A percentile compares a stretch with the other conserved stretches of the same genome.
Conservation (phyloP, 2,113 vertebrate genomes). For the Spea bombifrons region DNA sequence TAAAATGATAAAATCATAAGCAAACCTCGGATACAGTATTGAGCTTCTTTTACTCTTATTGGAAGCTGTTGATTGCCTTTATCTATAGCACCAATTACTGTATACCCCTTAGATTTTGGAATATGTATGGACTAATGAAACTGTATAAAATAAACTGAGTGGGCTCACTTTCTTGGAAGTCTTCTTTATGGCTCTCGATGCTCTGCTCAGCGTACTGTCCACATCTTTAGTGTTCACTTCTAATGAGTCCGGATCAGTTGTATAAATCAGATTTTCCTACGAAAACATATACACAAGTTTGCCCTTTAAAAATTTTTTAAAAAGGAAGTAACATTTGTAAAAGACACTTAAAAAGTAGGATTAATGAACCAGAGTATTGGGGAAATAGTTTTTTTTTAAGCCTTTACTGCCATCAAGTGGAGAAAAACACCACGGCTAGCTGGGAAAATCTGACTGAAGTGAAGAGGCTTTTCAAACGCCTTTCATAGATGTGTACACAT, state of each 20-base stretch:
- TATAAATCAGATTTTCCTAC: constrained; percentile 91
- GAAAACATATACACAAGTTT: constrained; percentile 27
- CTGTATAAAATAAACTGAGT: not conserved
- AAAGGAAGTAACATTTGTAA: constrained; percentile 11
- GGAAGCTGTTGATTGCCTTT: too few species aligned
- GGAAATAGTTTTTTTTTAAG: constrained; percentile 32
- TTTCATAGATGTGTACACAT: too few species aligned
- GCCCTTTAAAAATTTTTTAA: not conserved
- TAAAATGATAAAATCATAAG: not conserved
- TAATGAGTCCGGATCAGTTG: constrained; percentile 85
- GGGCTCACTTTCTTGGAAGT: constrained; percentile 90
- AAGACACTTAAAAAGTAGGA: constrained; percentile 17
- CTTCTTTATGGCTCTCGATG: constrained; percentile 95
- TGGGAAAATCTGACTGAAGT: too few species aligned
- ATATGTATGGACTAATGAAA: too few species aligned
- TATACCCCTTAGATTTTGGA: too few species aligned
- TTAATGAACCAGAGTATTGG: not conserved
- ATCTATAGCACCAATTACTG: too few species aligned
- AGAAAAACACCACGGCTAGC: not conserved
- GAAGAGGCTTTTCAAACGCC: too few species aligned
- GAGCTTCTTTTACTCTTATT: too few species aligned
- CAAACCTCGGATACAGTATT: too few species aligned
- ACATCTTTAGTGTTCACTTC: constrained; percentile 97
- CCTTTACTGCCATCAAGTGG: constrained; percentile 62
- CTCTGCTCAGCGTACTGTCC: constrained; percentile 97